Base-by-base conservation (phyloP, 1,140 invertebrate species). In the Drosophila repletoides region DNA sequence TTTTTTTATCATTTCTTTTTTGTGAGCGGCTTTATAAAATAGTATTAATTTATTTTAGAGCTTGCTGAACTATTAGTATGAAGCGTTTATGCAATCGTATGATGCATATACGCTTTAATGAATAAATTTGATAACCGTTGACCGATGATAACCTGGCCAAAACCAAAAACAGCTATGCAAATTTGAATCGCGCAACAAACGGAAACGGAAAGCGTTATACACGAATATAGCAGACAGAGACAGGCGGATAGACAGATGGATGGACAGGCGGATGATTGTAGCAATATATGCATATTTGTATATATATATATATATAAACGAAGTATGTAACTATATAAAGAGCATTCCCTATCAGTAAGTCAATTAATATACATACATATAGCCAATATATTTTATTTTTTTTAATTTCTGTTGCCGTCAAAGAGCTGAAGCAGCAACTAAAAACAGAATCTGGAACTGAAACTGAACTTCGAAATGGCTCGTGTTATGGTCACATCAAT, bases 321-420 rank as follows among this genome's bases (percentile, higher is more conserved):
- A 51, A 41, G 5, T 43, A 17, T 33, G 19, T 52, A 70, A 75
- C 70, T 74, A 71, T 58, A 79, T 79, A 59, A 55, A 60, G 66
- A 72, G 71, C n/a, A n/a, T n/a, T n/a, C n/a, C n/a, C n/a, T n/a
- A n/a, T 71, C 73, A 73, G 73, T 76, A 64, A 73, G 73, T 71
- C 77, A 83, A 83, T 83, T 83, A 83, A 84, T 83, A n/a, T n/a
- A n/a, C n/a, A n/a, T n/a, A n/a, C n/a, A 76, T 76, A 76, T 76
- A 56, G 67, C 61, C 71, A 66, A 76, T 76, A 69, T 53, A 55
- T 64, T 58, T 73, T 74, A 55, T 56, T 58, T 31, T 58, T 38
- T 38, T 72, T 53, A n/a, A n/a, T 36, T 58, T n/a, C 21, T 36
- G 14, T 48, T 33, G 48, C 26, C 29, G 40, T 56, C 40, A n/a